Base-by-base conservation (phyloP, 2,113 vertebrate genomes). In the Siniperca chuatsi region DNA sequence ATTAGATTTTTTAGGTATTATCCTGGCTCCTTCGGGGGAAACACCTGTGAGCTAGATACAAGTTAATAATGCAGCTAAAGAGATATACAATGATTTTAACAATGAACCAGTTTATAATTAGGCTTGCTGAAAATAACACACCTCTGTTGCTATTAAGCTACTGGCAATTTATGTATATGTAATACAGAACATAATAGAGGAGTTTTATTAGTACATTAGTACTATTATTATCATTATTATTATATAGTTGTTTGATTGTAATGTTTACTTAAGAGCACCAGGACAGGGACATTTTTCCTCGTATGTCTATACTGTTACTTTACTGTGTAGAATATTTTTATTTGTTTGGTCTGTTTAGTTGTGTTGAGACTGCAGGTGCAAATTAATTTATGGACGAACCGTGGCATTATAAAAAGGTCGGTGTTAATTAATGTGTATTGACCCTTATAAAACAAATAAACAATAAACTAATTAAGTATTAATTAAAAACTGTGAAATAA, bases 91-190 rank as follows among this genome's bases (percentile, higher is more conserved):
- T 84, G 75, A 81, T 54, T 78, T 83, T 25, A 81, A 78, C 65
- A 82, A 83, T 87, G 73, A 88, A 69, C 66, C 80, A 40, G 16
- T 48, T 69, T 79, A 66, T 87, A 81, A 90, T 79, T 64, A 86
- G 57, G 40, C 20, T 67, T 8, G 21, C 35, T 78, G 66, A 25
- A 69, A 75, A 73, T 44, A 68, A 64, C 23, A 70, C 1, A 33
- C 11, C 15, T 58, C 35, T 23, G 4, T 58, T 12, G 66, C 21
- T 60, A n/a, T 77, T n/a, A 61, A 66, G 20, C 37, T 55, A 62
- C n/a, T 35, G 44, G 50, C 42, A 69, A 3, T 37, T 54, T 8
- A 37, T 57, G 55, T 6, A 71, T 29, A 29, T 29, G 5, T 40
- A 65, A 11, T 42, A 46, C 40, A 82, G 37, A 20, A 55, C 6